A percentile compares a stretch with the other conserved stretches of the same genome.
Evolutionary conservation across 2,113 vertebrate genomes (phyloP).

Genomic region (Sinocyclocheilus anshuiensis): DNA sequence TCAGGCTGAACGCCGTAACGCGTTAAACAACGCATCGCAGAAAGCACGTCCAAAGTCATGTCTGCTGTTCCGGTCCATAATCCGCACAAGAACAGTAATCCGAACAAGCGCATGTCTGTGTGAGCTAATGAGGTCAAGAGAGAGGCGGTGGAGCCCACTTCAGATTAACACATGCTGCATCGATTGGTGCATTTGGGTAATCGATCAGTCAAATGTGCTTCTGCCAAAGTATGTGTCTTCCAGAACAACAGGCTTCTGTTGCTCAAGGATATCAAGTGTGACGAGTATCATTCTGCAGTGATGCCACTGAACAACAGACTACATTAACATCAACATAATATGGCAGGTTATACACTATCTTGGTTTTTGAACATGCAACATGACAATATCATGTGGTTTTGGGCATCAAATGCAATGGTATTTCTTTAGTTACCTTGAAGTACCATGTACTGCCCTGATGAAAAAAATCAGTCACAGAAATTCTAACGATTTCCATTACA

Average conservation of each 20-base stretch:
- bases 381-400: neutral
- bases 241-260: neutral
- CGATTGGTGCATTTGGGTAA: neutral
- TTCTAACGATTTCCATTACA: too few relatives aligned
- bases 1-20: neutral
- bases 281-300: neutral
- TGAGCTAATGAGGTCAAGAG: constrained; percentile 5
- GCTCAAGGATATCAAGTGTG: neutral
- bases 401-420: neutral
- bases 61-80: constrained; percentile 40
- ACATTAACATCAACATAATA: neutral
- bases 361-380: neutral
- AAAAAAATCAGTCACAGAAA: too few relatives aligned
- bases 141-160: neutral
- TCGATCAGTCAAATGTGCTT: neutral
- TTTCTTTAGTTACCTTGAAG: neutral
- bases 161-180: neutral
- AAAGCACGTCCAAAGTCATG: constrained; percentile 33
- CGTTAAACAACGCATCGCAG: neutral
- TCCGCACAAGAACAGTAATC: constrained; percentile 46
- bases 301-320: neutral
- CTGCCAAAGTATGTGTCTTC: neutral
- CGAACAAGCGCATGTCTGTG: neutral
- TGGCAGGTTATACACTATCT: neutral
- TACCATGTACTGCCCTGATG: too few relatives aligned